Evolutionary conservation across 2,888 invertebrate genomes (phyloP).

Genomic region (Amblyteles armatorius): DNA sequence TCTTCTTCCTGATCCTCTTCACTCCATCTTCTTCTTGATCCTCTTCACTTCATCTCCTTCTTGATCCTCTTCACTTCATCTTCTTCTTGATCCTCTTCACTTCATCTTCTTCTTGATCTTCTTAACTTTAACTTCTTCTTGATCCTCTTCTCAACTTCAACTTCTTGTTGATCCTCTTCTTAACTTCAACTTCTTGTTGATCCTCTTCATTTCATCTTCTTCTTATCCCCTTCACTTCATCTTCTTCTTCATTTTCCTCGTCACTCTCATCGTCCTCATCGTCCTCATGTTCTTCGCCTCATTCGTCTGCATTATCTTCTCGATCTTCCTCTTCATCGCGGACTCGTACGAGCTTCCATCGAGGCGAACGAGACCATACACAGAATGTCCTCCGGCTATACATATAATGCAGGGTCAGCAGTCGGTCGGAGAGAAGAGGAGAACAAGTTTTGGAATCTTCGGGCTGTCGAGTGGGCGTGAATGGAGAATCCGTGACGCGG

Average conservation of each 20-base stretch:
- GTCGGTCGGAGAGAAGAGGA: not conserved
- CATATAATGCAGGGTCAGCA: not conserved
- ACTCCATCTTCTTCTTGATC: not conserved
- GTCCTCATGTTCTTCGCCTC: not conserved
- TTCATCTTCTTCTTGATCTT: not conserved
- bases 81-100: not conserved
- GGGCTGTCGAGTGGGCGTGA: slow-evolving; percentile 2
- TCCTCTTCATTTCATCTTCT: too few species aligned
- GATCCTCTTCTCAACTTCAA: too few species aligned
- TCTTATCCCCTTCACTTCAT: not conserved
- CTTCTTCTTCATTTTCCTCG: not conserved
- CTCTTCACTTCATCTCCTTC: not conserved
- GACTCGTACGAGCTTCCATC: not conserved
- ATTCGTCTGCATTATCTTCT: not conserved
- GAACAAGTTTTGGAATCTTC: not conserved
- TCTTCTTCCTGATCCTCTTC: too few species aligned
- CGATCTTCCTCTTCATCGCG: not conserved
- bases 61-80: not conserved
- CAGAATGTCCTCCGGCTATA: slow-evolving; percentile 13
- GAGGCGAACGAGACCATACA: slow-evolving; percentile 23
- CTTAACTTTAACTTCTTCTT: too few species aligned
- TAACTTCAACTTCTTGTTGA: too few species aligned
- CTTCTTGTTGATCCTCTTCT: too few species aligned
- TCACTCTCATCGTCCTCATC: not conserved
- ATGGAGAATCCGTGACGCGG: slow-evolving; percentile 20